A percentile compares a stretch with the other conserved stretches of the same genome.
Conservation (phyloP, 2,888 invertebrate species). For the Diarsia dahlii region DNA sequence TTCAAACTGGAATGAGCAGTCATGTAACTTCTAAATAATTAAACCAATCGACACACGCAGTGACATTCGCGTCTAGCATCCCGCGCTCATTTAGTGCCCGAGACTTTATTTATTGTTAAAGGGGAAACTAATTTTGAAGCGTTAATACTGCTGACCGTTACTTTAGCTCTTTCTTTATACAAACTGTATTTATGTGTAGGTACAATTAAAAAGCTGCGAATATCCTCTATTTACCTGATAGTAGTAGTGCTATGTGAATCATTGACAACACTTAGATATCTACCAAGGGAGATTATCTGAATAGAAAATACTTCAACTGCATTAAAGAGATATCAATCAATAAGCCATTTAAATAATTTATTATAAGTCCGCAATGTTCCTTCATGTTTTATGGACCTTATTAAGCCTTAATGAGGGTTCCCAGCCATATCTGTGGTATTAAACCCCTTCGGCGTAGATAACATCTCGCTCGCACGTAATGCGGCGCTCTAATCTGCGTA, state of each 20-base stretch:
- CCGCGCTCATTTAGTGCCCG: background rate
- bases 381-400: conserved; percentile 6
- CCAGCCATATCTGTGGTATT: background rate
- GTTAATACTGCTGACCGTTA: background rate
- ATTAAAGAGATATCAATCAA: background rate
- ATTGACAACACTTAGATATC: background rate
- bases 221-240: background rate
- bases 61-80: background rate
- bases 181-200: background rate
- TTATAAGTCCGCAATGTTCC: background rate
- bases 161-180: background rate
- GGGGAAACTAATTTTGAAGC: background rate
- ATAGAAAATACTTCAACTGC: background rate
- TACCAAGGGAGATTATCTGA: background rate
- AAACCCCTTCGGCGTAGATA: background rate
- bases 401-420: conserved; percentile 4
- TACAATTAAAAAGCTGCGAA: background rate
- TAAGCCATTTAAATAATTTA: background rate
- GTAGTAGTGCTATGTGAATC: background rate
- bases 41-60: background rate
- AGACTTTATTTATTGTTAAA: background rate
- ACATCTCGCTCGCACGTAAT: background rate
- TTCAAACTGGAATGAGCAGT: background rate
- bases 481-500: conserved; percentile 14
- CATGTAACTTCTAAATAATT: background rate